Conservation (phyloP, 2,113 vertebrate species). For the Hippoglossus stenolepis region DNA sequence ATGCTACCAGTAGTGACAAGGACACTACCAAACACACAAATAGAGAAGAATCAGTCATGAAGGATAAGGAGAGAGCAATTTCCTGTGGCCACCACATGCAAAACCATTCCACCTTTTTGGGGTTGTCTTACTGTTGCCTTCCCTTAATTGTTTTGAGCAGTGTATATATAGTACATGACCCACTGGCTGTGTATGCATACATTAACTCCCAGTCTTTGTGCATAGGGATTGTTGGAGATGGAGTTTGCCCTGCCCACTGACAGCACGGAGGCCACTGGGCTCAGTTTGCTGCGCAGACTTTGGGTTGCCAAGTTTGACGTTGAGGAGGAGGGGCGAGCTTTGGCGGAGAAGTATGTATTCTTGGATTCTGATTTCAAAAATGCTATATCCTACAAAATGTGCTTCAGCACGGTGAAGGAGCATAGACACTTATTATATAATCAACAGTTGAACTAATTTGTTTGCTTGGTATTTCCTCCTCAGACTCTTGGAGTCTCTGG, state of each 20-base stretch:
- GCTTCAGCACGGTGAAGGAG: neutral
- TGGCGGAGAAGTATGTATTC: constrained; percentile 89
- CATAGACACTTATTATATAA: neutral
- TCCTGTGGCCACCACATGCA: too few relatives aligned
- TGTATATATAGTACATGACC: neutral
- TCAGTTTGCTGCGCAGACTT: constrained; percentile 90
- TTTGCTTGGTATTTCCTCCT: neutral
- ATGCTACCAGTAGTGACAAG: too few relatives aligned
- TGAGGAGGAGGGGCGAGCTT: constrained; percentile 88
- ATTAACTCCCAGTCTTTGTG: constrained; percentile 1
- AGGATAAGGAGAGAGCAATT: too few relatives aligned
- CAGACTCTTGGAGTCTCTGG: constrained; percentile 92
- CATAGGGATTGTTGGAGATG: constrained; percentile 93
- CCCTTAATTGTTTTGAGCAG: too few relatives aligned
- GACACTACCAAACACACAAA: too few relatives aligned
- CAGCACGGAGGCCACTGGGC: constrained; percentile 87
- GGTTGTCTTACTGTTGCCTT: too few relatives aligned
- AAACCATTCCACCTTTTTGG: too few relatives aligned
- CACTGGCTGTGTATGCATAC: neutral
- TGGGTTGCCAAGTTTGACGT: constrained; percentile 95
- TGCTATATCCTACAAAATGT: neutral
- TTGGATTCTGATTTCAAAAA: neutral
- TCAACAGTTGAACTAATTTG: neutral
- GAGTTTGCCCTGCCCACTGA: constrained; percentile 94
- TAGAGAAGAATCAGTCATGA: too few relatives aligned